Conservation (phyloP, 2,888 invertebrate genomes). For the Aporophyla nigra region DNA sequence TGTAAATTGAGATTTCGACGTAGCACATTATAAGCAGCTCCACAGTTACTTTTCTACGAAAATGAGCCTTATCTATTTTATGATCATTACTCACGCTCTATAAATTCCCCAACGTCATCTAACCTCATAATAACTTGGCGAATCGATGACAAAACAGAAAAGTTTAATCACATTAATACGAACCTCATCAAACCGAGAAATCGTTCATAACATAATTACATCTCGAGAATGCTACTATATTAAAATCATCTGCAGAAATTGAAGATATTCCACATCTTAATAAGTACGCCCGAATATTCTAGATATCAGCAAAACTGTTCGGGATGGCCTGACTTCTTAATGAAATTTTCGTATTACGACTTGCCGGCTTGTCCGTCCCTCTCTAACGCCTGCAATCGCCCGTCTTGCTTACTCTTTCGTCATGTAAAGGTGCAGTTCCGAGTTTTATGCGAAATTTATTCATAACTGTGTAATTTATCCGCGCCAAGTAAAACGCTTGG, state of each 20-base stretch:
- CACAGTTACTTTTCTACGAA: not conserved
- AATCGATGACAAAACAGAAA: conserved; percentile 56
- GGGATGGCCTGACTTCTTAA: conserved; percentile 88
- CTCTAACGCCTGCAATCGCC: conserved; percentile 66
- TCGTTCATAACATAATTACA: conserved; percentile 56
- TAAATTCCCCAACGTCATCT: conserved; percentile 32
- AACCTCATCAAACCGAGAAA: conserved; percentile 49
- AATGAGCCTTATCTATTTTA: conserved; percentile 9
- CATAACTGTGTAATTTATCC: conserved; percentile 91
- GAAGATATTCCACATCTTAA: conserved; percentile 86
- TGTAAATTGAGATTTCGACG: not conserved
- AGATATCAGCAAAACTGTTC: conserved; percentile 88
- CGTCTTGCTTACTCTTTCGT: conserved; percentile 79
- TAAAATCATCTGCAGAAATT: conserved; percentile 82
- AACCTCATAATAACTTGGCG: conserved; percentile 28
- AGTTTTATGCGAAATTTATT: conserved; percentile 91
- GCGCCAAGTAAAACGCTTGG: conserved; percentile 86
- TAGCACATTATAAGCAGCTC: not conserved
- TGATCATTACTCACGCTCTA: conserved; percentile 22
- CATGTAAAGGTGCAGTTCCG: conserved; percentile 89
- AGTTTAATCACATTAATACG: conserved; percentile 51
- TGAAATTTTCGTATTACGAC: conserved; percentile 91
- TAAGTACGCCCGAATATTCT: conserved; percentile 87
- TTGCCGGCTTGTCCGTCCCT: conserved; percentile 75
- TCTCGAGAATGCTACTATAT: conserved; percentile 76